These are phyloP conservation scores for Emydoidea blandingii DNA, from an alignment of 2,797 vertebrate genomes.

Conservation along the genomic window DNA sequence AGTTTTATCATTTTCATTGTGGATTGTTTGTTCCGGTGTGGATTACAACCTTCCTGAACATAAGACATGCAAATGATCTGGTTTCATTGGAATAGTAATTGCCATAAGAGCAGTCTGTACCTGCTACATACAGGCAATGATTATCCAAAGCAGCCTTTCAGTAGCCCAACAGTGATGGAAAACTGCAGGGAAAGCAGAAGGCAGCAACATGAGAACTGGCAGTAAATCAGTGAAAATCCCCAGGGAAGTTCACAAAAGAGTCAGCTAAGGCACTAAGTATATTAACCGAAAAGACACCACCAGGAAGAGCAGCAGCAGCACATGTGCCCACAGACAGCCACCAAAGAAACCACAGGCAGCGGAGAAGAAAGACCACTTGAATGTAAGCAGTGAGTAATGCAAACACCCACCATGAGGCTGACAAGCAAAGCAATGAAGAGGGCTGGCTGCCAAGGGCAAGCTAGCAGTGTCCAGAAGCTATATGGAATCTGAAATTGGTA, in stretches of 20 bases:
- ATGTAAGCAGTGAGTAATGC: neutral
- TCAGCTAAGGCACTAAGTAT: neutral
- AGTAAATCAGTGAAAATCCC: neutral
- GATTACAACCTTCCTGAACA: neutral
- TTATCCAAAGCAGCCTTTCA: slow-evolving; percentile 33
- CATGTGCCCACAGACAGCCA: rapidly evolving
- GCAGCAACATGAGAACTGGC: neutral
- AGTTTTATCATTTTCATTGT: neutral
- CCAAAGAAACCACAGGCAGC: neutral
- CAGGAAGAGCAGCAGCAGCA: neutral
- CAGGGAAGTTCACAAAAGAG: neutral
- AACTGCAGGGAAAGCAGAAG: neutral
- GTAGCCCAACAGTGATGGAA: neutral
- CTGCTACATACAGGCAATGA: slow-evolving; percentile 1
- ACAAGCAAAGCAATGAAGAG: neutral
- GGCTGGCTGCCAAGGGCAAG: neutral
- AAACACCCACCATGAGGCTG: neutral
- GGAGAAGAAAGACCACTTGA: neutral
- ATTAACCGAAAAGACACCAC: neutral
- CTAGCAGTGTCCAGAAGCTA: neutral
- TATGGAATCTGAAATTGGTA: neutral
- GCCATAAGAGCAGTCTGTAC: neutral
- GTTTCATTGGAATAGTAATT: slow-evolving; percentile 4
- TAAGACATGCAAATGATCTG: neutral
- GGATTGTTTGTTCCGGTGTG: neutral